Conservation (phyloP, 2,888 invertebrate species). For the Cryptocephalus primarius region DNA sequence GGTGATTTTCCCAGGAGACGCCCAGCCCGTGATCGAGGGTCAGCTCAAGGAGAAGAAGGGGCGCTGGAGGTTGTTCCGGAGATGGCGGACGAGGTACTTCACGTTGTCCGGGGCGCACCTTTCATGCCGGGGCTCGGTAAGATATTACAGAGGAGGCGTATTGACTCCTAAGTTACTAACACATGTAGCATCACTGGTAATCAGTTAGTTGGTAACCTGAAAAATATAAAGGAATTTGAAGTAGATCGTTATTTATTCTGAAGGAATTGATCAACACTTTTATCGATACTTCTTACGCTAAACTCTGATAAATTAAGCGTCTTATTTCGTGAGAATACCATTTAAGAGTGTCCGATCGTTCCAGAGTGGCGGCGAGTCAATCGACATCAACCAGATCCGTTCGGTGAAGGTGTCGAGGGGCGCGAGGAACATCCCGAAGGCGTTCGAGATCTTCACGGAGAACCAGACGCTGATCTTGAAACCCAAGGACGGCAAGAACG, state of each 20-base stretch:
- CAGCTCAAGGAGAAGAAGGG: constrained; percentile 87
- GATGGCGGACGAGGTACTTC: constrained; percentile 91
- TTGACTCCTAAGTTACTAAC: too few relatives aligned
- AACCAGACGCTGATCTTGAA: constrained; percentile 88
- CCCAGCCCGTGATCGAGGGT: constrained; percentile 81
- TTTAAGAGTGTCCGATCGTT: constrained; percentile 14
- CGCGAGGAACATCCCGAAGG: constrained; percentile 86
- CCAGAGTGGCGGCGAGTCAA: constrained; percentile 74
- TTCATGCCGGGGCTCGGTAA: constrained; percentile 73
- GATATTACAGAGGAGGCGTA: too few relatives aligned
- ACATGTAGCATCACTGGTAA: too few relatives aligned
- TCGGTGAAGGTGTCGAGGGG: constrained; percentile 90
- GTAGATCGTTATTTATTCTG: too few relatives aligned
- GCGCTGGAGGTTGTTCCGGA: constrained; percentile 78
- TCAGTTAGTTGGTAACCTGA: too few relatives aligned
- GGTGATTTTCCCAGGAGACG: constrained; percentile 43
- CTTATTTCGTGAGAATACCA: too few relatives aligned
- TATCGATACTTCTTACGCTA: too few relatives aligned
- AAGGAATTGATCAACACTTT: too few relatives aligned
- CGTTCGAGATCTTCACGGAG: constrained; percentile 92
- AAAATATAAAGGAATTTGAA: too few relatives aligned
- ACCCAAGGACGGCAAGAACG: constrained; percentile 88
- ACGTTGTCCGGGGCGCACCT: constrained; percentile 87
- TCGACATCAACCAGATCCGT: constrained; percentile 87
- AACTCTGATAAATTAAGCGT: too few relatives aligned